These are phyloP conservation scores for Julus scanicus DNA, from an alignment of 2,888 invertebrate species.

Conservation along the genomic window DNA sequence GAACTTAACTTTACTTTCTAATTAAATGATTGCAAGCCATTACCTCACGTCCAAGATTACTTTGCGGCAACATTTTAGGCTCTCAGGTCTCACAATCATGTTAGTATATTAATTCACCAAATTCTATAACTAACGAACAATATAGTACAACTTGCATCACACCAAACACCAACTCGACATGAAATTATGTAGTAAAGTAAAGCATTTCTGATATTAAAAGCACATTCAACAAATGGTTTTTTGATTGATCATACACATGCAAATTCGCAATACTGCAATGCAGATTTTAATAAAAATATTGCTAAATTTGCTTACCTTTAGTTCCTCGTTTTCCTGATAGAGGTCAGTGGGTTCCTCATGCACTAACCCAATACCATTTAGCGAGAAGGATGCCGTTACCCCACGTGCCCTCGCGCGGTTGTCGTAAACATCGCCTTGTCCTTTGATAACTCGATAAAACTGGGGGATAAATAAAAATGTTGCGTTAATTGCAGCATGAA, in stretches of 20 bases:
- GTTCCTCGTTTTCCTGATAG: conserved; percentile 89
- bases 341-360: conserved; percentile 87
- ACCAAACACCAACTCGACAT: too few species aligned
- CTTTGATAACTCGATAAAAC: conserved; percentile 83
- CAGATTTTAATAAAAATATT: too few species aligned
- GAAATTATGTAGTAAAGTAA: not conserved
- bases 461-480: conserved; percentile 64
- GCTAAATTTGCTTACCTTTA: conserved; percentile 73
- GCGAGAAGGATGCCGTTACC: conserved; percentile 84
- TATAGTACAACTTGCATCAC: not conserved
- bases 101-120: too few species aligned
- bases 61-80: too few species aligned
- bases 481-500: conserved; percentile 40
- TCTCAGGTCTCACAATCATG: too few species aligned
- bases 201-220: not conserved
- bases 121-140: not conserved
- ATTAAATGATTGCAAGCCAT: too few species aligned
- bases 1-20: too few species aligned
- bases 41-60: too few species aligned
- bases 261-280: too few species aligned
- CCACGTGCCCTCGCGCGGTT: conserved; percentile 84
- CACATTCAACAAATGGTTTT: not conserved
- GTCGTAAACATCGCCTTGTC: conserved; percentile 92
- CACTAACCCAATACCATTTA: conserved; percentile 86
- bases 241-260: not conserved